Base-by-base conservation (phyloP, 2,888 invertebrate genomes). In the Drosophila anomelani region DNA sequence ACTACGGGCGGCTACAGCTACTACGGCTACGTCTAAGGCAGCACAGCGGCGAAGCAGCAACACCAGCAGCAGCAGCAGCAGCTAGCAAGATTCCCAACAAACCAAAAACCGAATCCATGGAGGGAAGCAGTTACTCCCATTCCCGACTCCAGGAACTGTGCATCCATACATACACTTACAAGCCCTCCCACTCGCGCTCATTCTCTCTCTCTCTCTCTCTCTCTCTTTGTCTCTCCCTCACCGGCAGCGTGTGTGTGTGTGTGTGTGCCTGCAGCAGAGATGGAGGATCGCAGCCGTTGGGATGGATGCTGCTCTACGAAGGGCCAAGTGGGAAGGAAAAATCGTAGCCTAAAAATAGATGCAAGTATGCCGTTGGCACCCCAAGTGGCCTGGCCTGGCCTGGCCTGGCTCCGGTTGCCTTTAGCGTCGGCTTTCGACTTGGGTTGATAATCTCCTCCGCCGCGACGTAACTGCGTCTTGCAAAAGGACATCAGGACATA, bases 311-410 rank as follows among this genome's bases (percentile, higher is more conserved):
- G 75, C 79, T 80, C 84, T 85, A 80, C 76, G 43, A 62, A 77
- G 82, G 77, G 79, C 75, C 77, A 78, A 86, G 79, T 86, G 81
- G 78, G 61, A 89, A 85, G 78, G 69, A 89, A 85, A 85, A 85
- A 85, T 77, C 88, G 88, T 85, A 85, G 83, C 77, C 83, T 87
- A 79, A 75, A 82, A 78, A 89, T 85, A 85, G 81, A 80, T 82
- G 34, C 67, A 71, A 76, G 77, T 84, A 84, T 81, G 56, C 46
- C 32, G 51, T 53, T 61, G 59, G 59, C 75, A 62, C 59, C 76
- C 76, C 72, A 76, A 70, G 75, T 61, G 80, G 85, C 59, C 59
- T 64, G 64, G 55, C 20, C 20, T 20, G 20, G 20, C 64, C 54
- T 60, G 80, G 85, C 59, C 59, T 64, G 64, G 55, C 64, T 62